These are phyloP conservation scores for Sebastes aleutianus DNA, from an alignment of 2,797 vertebrate genomes.

Conservation along the genomic window DNA sequence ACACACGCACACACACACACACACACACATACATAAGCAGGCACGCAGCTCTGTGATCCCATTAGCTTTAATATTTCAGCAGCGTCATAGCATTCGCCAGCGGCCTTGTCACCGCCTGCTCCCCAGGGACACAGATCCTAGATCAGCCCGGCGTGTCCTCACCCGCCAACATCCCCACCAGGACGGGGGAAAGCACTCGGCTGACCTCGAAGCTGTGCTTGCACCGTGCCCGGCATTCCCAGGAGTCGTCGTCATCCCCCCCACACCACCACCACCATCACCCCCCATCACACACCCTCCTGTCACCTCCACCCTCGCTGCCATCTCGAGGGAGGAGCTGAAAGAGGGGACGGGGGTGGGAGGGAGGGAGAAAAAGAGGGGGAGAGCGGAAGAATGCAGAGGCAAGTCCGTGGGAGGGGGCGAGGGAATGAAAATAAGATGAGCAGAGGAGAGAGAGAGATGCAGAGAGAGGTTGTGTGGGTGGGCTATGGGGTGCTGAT, in stretches of 20 bases:
- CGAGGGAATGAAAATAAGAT: slow-evolving; percentile 53
- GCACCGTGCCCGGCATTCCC: slow-evolving; percentile 34
- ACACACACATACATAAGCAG: neutral
- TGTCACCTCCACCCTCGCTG: neutral
- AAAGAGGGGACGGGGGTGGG: neutral
- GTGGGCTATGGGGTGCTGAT: slow-evolving; percentile 76
- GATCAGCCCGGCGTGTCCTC: slow-evolving; percentile 48
- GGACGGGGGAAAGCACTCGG: slow-evolving; percentile 41
- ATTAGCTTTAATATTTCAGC: slow-evolving; percentile 81
- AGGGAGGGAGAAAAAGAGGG: neutral
- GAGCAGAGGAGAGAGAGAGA: slow-evolving; percentile 43
- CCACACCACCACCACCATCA: too few relatives aligned
- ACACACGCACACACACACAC: too few relatives aligned
- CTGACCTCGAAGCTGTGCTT: slow-evolving; percentile 57
- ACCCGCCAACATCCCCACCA: slow-evolving; percentile 45
- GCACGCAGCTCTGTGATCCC: slow-evolving; percentile 45
- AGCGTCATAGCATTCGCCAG: slow-evolving; percentile 60
- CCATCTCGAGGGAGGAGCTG: slow-evolving; percentile 40
- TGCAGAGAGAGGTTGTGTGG: slow-evolving; percentile 64
- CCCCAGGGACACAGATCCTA: slow-evolving; percentile 59
- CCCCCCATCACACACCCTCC: neutral
- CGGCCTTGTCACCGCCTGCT: slow-evolving; percentile 64
- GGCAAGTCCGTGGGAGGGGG: slow-evolving; percentile 38
- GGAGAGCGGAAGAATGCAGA: slow-evolving; percentile 31
- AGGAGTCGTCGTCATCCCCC: slow-evolving; percentile 1